Evolutionary conservation across 2,888 invertebrate species (phyloP), one percentile per base, ranked within the genome.

Genomic region (Philereme vetulata): DNA sequence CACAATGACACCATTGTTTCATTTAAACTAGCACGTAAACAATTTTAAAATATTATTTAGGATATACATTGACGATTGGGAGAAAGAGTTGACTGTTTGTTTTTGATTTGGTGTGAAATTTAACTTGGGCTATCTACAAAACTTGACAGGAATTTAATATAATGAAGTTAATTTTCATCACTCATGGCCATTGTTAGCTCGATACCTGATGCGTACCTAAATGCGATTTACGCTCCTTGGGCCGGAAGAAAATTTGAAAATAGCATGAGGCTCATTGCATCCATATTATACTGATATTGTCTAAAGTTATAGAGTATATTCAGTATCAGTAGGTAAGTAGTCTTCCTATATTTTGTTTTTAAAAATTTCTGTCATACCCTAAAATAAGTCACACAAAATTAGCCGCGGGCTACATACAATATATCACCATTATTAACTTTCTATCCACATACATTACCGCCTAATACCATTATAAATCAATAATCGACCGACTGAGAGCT

Each of bases 1-100:
- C 46, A 75, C 75, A 75, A 77, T 62, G 9, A 46, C 0, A 34
- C 33, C 75, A 66, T 81, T 85, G 85, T 86, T 71, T 70, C 60
- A 66, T 64, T 70, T 71, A 78, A 75, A 69, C 68, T 64, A 54
- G 60, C 75, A 79, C 75, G 78, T 86, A 86, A 88, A 88, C 86
- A 88, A 87, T 84, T 85, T 84, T 87, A 84, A 88, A 87, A 80
- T 78, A 74, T 80, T 76, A 85, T 85, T 85, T 82, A 84, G 69
- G 63, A 54, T 51, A 54, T 59, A 43, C 49, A 61, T 62, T 68
- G 67, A 64, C 36, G 61, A 56, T 54, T 55, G 34, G n/a, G 56
- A 35, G 57, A 70, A 67, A 68, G 70, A 70, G 70, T 70, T 70
- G 61, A 9, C 21, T 32, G n/a, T 36, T 58, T 36, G 32, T 36